Base-by-base conservation (phyloP, 2,888 invertebrate genomes). In the Agonopterix heracliana region DNA sequence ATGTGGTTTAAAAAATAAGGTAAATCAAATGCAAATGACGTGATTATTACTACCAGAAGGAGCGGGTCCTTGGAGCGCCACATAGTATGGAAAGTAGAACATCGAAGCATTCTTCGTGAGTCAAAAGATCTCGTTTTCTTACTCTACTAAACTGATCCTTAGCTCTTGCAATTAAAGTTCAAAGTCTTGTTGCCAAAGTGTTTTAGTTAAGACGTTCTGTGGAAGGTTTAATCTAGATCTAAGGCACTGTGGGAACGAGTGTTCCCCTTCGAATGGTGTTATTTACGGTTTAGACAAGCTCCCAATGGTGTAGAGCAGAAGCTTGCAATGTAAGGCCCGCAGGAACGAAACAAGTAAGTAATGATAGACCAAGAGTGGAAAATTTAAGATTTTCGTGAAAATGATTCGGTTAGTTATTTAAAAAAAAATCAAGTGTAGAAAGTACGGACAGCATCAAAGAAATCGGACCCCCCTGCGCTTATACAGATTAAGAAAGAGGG, bases 201-300 rank as follows among this genome's bases (percentile, higher is more conserved):
- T 26, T 26, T 5, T 26, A 26, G 26, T 26, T 26, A 26, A 1
- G 7, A 26, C 26, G 26, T 26, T 26, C 26, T 26, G 0, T 26
- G 26, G 26, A 26, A 34, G 38, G 48, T 52, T 49, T 57, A 54
- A 70, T 74, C 70, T 71, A 67, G 66, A 76, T 74, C 63, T 63
- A 63, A 71, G 72, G 71, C 64, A 59, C 74, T 82, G 84, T 86
- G 86, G 82, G 85, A 86, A 85, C 74, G 51, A 59, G 61, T 66
- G 73, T 78, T 26, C 77, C 84, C 83, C 81, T 85, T 84, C 82
- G 66, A 82, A 73, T 70, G 58, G 62, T 63, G 67, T 71, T 71
- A 76, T 80, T 75, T 74, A 78, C 68, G 60, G 61, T 49, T 49
- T 49, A 11, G 34, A 10, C 8, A 2, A 11, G 14, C 8, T 9